Evolutionary conservation across 2,113 vertebrate genomes (phyloP).

Genomic region (Theristicus caerulescens): DNA sequence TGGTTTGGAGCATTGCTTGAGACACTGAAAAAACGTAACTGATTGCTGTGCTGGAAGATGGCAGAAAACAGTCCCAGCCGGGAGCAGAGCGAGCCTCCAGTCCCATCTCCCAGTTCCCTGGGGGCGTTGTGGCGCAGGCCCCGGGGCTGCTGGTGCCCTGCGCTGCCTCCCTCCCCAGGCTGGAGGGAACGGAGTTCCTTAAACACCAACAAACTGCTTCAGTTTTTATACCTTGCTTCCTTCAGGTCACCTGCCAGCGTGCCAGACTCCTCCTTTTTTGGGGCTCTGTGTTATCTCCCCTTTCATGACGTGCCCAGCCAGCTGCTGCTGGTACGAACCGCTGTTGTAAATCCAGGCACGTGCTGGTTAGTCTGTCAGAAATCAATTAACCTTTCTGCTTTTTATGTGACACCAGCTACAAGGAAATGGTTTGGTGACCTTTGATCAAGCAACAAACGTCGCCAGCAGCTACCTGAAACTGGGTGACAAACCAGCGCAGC

Average conservation of each 20-base stretch:
- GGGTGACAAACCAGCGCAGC: background rate
- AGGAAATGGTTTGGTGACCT: background rate
- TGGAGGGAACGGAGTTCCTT: background rate
- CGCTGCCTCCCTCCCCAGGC: background rate
- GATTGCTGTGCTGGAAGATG: background rate
- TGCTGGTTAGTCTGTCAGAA: background rate
- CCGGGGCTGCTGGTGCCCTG: background rate
- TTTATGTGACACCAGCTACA: fast-evolving
- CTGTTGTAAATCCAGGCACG: background rate
- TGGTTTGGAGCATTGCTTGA: background rate
- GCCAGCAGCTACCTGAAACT: background rate
- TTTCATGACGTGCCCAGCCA: background rate
- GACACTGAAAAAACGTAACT: background rate
- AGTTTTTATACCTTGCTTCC: background rate
- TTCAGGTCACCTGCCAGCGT: background rate
- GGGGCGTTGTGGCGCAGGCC: background rate
- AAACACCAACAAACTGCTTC: background rate
- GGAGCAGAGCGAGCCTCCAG: background rate
- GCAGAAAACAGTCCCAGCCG: background rate
- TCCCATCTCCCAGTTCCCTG: background rate
- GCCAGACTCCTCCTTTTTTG: background rate
- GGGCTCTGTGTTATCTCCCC: background rate
- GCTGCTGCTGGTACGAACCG: fast-evolving
- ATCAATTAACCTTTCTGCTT: fast-evolving
- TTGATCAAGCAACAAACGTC: background rate